Base-by-base conservation (phyloP, 2,113 vertebrate genomes). In the Misgurnus mizolepis region DNA sequence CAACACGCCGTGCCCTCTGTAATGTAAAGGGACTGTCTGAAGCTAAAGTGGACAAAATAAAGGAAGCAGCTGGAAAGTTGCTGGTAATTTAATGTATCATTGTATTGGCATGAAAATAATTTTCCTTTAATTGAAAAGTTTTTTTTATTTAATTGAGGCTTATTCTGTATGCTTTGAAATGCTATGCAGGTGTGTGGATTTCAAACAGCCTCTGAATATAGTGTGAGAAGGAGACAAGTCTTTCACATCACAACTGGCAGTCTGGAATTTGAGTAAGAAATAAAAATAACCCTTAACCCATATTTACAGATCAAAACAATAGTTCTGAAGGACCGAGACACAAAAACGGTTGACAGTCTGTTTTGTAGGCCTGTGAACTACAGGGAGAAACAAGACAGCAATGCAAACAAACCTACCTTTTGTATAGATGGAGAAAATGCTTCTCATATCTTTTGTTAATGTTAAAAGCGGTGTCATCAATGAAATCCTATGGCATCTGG, bases 31-130 rank as follows among this genome's bases (percentile, higher is more conserved):
- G 97, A 12, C 93, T 99, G 76, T 99, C 98, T 4, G 98, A 99
- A 86, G 97, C 95, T 60, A 99, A 99, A 90, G 98, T 99, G 87
- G 98, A 99, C 81, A 99, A 99, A 89, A 99, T 99, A 85, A 99
- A 98, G 92, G 98, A 99, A 78, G 98, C 97, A 11, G 97, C 96
- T 86, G 97, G 97, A 88, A 99, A 99, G 83, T 91, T 99, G 76
- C 90, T 99, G 89, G 98, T 98, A 76, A 74, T 14, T 47, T 49
- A 14, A 64, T 64, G 39, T 12, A 11, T 10, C 27, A n/a, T 6
- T 56, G 4, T 56, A 56, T 56, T 18, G n/a, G 55, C 53, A 55
- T 49, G 3, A 50, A 12, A n/a, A 56, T 17, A 17, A n/a, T 55
- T 55, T 14, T 8, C 4, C n/a, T 6, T n/a, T 14, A 0, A 50